Base-by-base conservation (phyloP, 2,888 invertebrate species). In the Leptinotarsa juncta region DNA sequence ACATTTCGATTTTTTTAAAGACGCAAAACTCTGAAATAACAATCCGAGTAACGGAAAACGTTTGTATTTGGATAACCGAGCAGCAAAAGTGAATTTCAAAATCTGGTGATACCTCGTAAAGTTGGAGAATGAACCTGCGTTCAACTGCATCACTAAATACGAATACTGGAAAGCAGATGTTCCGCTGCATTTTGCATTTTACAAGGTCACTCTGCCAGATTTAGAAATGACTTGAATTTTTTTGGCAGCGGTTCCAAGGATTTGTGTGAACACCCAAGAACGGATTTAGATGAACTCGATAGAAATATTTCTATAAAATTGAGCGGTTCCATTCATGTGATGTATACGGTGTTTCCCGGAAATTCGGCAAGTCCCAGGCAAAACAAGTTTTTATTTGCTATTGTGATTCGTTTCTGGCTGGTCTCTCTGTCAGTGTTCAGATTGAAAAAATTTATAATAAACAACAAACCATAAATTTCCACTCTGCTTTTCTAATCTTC, bases 201-300 rank as follows among this genome's bases (percentile, higher is more conserved):
- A 78, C 84, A 86, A 85, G 85, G 86, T 83, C 84, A 82, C 75
- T 73, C 53, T 77, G 82, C 84, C 82, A 80, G 82, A 87, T 84
- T 85, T 86, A 86, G 84, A 83, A 80, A 77, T 80, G 80, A 76
- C 79, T 82, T 83, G 81, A 75, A 68, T 84, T 83, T 86, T 86
- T 84, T 86, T 87, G 86, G 85, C 85, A 80, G 76, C 75, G 70
- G 78, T 83, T 85, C 85, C 86, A 86, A 86, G 85, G 85, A 83
- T 84, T 79, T 73, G 69, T 60, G 65, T 55, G 70, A 72, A 71
- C 76, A 65, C 75, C 62, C 53, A 70, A 65, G 73, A 70, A 73
- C 76, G 53, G 60, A 73, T 76, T 73, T 75, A 72, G 75, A 73
- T 72, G 71, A 71, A 71, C 70, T 68, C 62, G 67, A 67, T 71